Evolutionary conservation across 35 echinoderm and acorn worm species (phyloP), one percentile per base, ranked within the genome.

Genomic region (Heliocidaris erythrogramma): DNA sequence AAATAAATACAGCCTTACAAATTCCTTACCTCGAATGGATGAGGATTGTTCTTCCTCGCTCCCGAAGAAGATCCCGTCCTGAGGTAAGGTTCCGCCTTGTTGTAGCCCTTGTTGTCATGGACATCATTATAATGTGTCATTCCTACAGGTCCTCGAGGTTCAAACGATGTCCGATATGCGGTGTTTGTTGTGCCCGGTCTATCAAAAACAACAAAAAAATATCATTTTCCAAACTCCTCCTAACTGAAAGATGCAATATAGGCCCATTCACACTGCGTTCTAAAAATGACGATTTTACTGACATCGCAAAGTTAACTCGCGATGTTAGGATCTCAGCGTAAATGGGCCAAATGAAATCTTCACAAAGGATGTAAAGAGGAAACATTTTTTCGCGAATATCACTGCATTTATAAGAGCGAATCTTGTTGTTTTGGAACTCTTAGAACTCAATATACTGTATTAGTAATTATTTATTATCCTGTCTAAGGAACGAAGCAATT

Each of bases 11-110:
- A 42, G 35, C 18, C 18, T 11, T 60, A 60, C 5, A 60, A 9
- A 12, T 60, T 13, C 9, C 94, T 90, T 98, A 99, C 96, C 96
- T 99, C 90, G 53, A 97, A 97, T 49, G 98, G 98, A 32, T 99
- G 98, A 47, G 98, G 98, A 47, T 99, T 99, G 53, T 99, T 99
- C 48, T 95, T 95, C 71, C 98, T 96, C 29, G 95, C 95, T 27
- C 97, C 98, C 7, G 98, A 97, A 10, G 98, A 92, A 18, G 98
- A 94, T 32, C 98, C 98, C 13, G 97, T 95, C 88, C 96, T 93
- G 32, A 95, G 85, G 48, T 97, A 94, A 7, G 94, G 96, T 48
- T 92, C 91, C 11, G 91, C 91, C 56, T 94, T 88, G 18, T 94
- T 94, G 61, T 95, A 97, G 21, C 95, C 95, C 94, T 97, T 99